Evolutionary conservation across 2,888 invertebrate genomes (phyloP), one percentile per base, ranked within the genome.

Genomic region (Scaeva pyrastri): DNA sequence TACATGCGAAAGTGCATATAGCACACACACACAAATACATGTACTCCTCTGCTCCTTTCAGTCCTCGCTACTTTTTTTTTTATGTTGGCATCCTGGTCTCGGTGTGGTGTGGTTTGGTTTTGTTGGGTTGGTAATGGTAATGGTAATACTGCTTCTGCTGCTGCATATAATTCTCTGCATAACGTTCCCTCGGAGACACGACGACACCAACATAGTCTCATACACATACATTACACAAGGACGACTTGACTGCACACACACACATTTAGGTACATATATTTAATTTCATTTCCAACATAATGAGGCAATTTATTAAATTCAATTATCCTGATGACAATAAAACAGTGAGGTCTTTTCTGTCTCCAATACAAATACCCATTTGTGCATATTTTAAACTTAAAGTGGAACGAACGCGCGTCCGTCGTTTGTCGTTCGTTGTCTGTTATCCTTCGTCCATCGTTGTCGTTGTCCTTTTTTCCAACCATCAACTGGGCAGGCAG

Each of bases 241-340:
- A 21, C 58, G n/a, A 52, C n/a, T n/a, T n/a, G n/a, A n/a, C n/a
- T n/a, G n/a, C 50, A 70, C 39, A 45, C 48, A 48, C 62, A 45
- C 31, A 36, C 39, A 68, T 66, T 64, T 52, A 73, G 23, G 23
- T 12, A 52, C 64, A 62, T 62, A 77, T 83, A 83, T 88, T 88
- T 88, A 88, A 88, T 88, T 86, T 78, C 86, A 82, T 87, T 82
- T 52, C 79, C 72, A 89, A 89, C 90, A 90, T 92, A 91, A 91
- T 91, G 91, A 91, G 92, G 91, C 90, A 91, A 92, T 91, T 92
- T 92, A 91, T 91, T 92, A 90, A 91, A 91, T 91, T 92, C 91
- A 91, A 91, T 91, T 91, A 92, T 91, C 91, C 90, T 90, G 92
- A 90, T 91, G 92, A 91, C 91, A 91, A 89, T 90, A 89, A 89